Percentiles rank a stretch among this genome's conserved stretches.
These are phyloP conservation scores for Podocnemis expansa DNA, from an alignment of 2,113 vertebrate species.

Conservation along the genomic window DNA sequence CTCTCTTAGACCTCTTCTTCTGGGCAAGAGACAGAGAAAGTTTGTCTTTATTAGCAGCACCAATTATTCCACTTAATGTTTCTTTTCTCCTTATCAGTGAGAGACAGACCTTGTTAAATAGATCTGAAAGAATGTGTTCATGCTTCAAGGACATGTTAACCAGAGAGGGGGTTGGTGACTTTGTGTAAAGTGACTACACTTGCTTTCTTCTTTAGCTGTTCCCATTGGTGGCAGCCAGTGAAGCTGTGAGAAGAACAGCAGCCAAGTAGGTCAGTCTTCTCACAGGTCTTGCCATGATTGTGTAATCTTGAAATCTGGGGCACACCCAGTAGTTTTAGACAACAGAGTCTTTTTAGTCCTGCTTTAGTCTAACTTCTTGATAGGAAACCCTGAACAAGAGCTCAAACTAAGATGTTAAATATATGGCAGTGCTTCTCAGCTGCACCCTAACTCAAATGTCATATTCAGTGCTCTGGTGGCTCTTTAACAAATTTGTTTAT, in stretches of 20 bases:
- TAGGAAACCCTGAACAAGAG: neutral
- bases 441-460: neutral
- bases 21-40: neutral
- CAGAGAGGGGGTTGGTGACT: neutral
- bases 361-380: neutral
- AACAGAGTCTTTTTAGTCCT: neutral
- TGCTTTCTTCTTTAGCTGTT: neutral
- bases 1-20: neutral
- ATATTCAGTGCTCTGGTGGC: no score
- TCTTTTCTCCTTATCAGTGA: neutral
- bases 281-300: neutral
- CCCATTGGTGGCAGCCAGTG: fast-evolving
- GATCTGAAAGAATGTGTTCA: neutral
- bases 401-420: neutral
- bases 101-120: neutral
- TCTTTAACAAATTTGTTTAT: no score
- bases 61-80: neutral
- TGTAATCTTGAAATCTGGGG: neutral
- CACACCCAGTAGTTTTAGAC: neutral
- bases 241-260: neutral
- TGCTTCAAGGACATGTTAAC: neutral
- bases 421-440: neutral
- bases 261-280: fast-evolving
- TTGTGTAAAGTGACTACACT: neutral
- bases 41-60: neutral